Conservation (phyloP, 2,113 vertebrate species). For the Ciconia boyciana region DNA sequence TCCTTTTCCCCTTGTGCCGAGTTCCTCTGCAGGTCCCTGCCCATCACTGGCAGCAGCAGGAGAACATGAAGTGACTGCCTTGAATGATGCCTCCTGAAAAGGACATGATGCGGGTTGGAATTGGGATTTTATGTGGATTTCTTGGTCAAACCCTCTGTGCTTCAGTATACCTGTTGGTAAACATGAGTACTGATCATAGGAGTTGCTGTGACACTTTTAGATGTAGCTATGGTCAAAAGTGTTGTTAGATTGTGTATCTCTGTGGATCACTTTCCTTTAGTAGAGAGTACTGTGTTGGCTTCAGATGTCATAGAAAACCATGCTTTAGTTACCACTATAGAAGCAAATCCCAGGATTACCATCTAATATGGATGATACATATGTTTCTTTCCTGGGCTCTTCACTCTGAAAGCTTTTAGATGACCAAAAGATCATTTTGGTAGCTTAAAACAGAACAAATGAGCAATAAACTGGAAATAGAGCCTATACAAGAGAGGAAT, state of each 20-base stretch:
- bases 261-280: background rate
- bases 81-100: background rate
- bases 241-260: background rate
- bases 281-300: background rate
- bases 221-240: background rate
- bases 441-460: constrained; percentile 23
- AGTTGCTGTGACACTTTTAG: background rate
- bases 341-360: background rate
- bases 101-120: background rate
- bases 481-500: background rate
- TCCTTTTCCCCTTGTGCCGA: background rate
- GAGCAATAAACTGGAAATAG: constrained; percentile 33
- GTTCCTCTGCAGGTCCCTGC: background rate
- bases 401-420: constrained; percentile 12
- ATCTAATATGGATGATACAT: background rate
- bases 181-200: background rate
- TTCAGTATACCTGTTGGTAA: background rate
- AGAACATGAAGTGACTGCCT: background rate
- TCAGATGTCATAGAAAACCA: background rate
- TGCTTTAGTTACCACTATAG: background rate
- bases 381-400: background rate
- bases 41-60: background rate
- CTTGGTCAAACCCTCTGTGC: background rate
- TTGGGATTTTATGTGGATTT: background rate
- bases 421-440: background rate